These are phyloP conservation scores for Leptatherina wallacei DNA, from an alignment of 2,797 vertebrate genomes.

Conservation along the genomic window DNA sequence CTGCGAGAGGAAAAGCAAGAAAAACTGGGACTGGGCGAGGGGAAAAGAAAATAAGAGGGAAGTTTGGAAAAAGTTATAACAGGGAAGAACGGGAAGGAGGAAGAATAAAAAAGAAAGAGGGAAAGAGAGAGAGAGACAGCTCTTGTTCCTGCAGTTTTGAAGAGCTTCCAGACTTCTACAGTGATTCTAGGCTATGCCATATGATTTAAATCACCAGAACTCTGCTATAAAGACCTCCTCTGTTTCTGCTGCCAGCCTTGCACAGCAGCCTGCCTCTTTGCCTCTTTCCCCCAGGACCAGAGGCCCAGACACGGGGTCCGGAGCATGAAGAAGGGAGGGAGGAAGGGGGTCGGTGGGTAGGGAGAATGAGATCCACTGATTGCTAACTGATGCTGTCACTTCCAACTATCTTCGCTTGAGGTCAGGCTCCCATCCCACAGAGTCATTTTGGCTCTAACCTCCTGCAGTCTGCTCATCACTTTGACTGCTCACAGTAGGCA, in stretches of 20 bases:
- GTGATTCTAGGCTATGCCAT: slow-evolving; percentile 87
- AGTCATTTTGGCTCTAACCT: slow-evolving; percentile 72
- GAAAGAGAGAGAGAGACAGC: slow-evolving; percentile 73
- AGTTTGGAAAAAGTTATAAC: slow-evolving; percentile 78
- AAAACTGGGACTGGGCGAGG: slow-evolving; percentile 65
- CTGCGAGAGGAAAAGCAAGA: slow-evolving; percentile 52
- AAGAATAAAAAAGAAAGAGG: slow-evolving; percentile 30
- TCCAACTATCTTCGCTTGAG: slow-evolving; percentile 78
- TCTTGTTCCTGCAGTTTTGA: slow-evolving; percentile 85
- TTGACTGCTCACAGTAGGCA: slow-evolving; percentile 70
- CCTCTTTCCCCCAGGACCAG: slow-evolving; percentile 77
- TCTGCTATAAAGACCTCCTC: slow-evolving; percentile 87
- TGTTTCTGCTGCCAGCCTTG: slow-evolving; percentile 86
- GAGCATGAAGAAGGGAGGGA: slow-evolving; percentile 54
- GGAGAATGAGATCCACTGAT: slow-evolving; percentile 81
- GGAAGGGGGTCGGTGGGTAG: slow-evolving; percentile 44
- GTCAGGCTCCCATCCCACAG: slow-evolving; percentile 75
- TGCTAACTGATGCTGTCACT: slow-evolving; percentile 83
- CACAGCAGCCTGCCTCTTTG: slow-evolving; percentile 82
- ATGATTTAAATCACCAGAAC: slow-evolving; percentile 89
- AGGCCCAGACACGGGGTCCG: slow-evolving; percentile 82
- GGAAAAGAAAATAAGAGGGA: slow-evolving; percentile 78
- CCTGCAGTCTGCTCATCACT: slow-evolving; percentile 64
- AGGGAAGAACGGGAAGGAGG: slow-evolving; percentile 59
- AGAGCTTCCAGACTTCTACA: slow-evolving; percentile 85